Base-by-base conservation (phyloP, 2,113 vertebrate genomes). In the Brachyhypopomus gauderio region DNA sequence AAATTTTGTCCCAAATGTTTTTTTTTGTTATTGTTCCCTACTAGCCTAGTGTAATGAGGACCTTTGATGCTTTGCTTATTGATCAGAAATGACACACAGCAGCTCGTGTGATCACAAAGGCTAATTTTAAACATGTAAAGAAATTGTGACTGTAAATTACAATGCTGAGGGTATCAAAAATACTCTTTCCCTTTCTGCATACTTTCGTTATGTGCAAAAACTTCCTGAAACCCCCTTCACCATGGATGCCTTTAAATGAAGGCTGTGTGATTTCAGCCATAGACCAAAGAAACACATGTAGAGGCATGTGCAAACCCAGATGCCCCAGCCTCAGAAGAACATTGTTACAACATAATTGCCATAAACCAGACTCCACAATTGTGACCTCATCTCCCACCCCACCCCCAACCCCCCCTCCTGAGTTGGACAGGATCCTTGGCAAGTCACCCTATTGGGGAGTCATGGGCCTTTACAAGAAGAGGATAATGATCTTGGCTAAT, bases 351-450 rank as follows among this genome's bases (percentile, higher is more conserved):
- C 62, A 79, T 85, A 85, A 79, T 81, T 85, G 84, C 45, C 76
- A 81, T 67, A 45, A 66, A 79, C 56, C 60, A 56, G 45, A 36
- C 81, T 77, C 77, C 48, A 55, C 75, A 70, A 22, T 66, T 20
- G 80, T 87, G 86, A 86, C 80, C 64, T 87, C 84, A 86, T 83
- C 66, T 77, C 41, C 82, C 60, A 20, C 20, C 79, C 80, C 80
- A 81, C 66, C 80, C 38, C 81, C n/a, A n/a, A 60, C 22, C 22
- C 79, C 80, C 80, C 52, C 59, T 48, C 58, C 56, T 72, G 34
- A 64, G 63, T 80, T 87, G 82, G 84, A 80, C 48, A 70, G 69
- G 48, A 75, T 85, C 74, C 80, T 78, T 87, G 80, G 78, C 56
- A 80, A 52, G 67, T 70, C 77, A 81, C 71, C 73, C 69, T 75